Evolutionary conservation across 2,797 vertebrate genomes (phyloP).

Genomic region (Menidia menidia): DNA sequence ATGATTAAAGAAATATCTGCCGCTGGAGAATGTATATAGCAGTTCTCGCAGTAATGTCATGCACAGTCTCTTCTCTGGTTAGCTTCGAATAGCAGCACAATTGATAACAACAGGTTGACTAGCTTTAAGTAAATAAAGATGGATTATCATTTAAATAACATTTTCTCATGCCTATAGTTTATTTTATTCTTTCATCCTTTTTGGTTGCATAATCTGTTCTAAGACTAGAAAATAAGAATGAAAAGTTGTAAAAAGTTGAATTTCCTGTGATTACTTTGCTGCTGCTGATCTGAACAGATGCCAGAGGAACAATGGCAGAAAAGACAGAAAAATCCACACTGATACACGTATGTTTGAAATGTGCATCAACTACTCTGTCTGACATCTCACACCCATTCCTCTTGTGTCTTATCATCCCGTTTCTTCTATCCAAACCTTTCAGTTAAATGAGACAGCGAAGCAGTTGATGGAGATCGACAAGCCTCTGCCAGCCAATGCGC

Average conservation of each 20-base stretch:
- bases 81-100: too few relatives aligned
- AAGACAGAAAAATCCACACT: slow-evolving; percentile 42
- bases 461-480: slow-evolving; percentile 98
- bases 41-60: neutral
- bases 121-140: neutral
- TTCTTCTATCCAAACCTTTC: slow-evolving; percentile 20
- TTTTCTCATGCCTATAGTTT: too few relatives aligned
- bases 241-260: slow-evolving; percentile 23
- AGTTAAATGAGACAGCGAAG: slow-evolving; percentile 97
- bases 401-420: neutral
- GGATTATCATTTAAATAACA: neutral
- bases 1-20: too few relatives aligned
- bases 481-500: slow-evolving; percentile 79
- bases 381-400: slow-evolving; percentile 35
- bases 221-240: neutral
- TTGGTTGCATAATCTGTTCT: too few relatives aligned
- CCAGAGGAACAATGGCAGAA: slow-evolving; percentile 44
- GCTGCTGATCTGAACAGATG: slow-evolving; percentile 53
- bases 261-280: slow-evolving; percentile 50
- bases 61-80: neutral
- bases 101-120: too few relatives aligned
- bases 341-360: slow-evolving; percentile 29
- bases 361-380: slow-evolving; percentile 41
- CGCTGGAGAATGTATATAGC: neutral
- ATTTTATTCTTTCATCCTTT: too few relatives aligned